A percentile compares a stretch with the other conserved stretches of the same genome.
phyloP scores from a whole-genome alignment of 2,888 invertebrate genomes.

The Dioctria linearis region DNA sequence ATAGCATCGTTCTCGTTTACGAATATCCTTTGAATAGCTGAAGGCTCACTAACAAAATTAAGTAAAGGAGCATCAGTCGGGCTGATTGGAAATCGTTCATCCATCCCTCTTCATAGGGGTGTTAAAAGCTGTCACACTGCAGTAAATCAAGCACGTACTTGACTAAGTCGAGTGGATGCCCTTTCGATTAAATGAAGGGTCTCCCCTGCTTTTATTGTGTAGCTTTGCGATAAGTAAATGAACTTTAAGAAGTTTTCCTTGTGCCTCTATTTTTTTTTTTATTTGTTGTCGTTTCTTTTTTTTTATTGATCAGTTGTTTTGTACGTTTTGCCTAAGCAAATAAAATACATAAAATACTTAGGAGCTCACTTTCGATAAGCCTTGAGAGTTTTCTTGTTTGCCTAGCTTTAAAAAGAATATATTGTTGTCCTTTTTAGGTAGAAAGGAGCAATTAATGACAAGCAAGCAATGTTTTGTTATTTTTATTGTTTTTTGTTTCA shows the following conservation, averaged over 20 bases:
- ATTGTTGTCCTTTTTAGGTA: no score
- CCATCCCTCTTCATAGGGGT: slow-evolving; percentile 33
- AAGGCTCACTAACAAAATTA: slow-evolving; percentile 35
- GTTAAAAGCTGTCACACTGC: slow-evolving; percentile 22
- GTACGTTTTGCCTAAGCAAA: slow-evolving; percentile 45
- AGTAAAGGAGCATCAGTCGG: slow-evolving; percentile 44
- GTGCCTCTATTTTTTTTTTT: slow-evolving; percentile 6
- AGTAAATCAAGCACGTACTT: slow-evolving; percentile 43
- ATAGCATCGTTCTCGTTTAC: neutral
- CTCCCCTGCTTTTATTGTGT: neutral
- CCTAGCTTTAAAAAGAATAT: no score
- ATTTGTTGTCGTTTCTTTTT: slow-evolving; percentile 43
- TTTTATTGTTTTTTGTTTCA: no score
- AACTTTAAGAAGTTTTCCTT: slow-evolving; percentile 48
- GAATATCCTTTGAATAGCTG: slow-evolving; percentile 36
- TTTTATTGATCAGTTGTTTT: slow-evolving; percentile 51
- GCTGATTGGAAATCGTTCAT: slow-evolving; percentile 44
- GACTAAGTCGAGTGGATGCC: slow-evolving; percentile 39
- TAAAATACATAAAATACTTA: slow-evolving; percentile 2
- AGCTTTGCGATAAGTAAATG: slow-evolving; percentile 42
- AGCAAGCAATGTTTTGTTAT: no score
- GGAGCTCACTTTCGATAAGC: slow-evolving; percentile 21
- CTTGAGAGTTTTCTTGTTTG: no score
- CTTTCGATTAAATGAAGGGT: slow-evolving; percentile 45
- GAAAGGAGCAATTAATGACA: no score